Percentiles rank a stretch among this genome's conserved stretches.
phyloP scores from a whole-genome alignment of 2,113 vertebrate genomes.

The Lasiurus cinereus region DNA sequence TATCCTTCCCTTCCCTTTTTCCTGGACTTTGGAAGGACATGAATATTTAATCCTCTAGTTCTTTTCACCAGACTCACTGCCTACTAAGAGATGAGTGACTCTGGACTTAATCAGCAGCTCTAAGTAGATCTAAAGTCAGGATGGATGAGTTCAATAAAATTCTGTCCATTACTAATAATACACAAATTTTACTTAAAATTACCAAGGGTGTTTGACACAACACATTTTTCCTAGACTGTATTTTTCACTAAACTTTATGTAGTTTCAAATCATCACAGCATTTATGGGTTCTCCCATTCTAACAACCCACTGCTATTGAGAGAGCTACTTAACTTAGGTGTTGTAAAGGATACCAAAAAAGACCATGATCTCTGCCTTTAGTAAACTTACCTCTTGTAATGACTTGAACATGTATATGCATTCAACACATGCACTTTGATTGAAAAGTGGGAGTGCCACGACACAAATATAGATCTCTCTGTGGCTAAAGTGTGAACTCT shows the following conservation, averaged over 20 bases:
- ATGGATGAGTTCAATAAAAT: background rate
- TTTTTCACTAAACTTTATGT: background rate
- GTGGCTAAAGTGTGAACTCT: background rate
- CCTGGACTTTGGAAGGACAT: conserved; percentile 17
- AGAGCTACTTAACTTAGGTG: background rate
- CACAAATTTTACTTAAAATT: background rate
- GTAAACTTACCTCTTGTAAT: background rate
- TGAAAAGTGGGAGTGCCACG: background rate
- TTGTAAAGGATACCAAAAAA: background rate
- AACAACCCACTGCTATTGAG: background rate
- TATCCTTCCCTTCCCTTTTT: conserved; percentile 6
- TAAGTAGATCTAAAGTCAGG: background rate
- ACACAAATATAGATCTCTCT: background rate
- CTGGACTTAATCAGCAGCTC: background rate
- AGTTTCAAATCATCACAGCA: background rate
- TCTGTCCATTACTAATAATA: background rate
- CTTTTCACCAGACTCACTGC: background rate
- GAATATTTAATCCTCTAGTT: conserved; percentile 53
- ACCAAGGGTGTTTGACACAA: background rate
- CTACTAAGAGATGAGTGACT: background rate
- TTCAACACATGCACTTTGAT: background rate
- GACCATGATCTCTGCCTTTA: background rate
- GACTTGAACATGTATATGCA: background rate
- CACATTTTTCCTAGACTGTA: background rate
- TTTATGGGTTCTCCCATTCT: background rate